Base-by-base conservation (phyloP, 2,113 vertebrate species). In the Hystrix cristata region DNA sequence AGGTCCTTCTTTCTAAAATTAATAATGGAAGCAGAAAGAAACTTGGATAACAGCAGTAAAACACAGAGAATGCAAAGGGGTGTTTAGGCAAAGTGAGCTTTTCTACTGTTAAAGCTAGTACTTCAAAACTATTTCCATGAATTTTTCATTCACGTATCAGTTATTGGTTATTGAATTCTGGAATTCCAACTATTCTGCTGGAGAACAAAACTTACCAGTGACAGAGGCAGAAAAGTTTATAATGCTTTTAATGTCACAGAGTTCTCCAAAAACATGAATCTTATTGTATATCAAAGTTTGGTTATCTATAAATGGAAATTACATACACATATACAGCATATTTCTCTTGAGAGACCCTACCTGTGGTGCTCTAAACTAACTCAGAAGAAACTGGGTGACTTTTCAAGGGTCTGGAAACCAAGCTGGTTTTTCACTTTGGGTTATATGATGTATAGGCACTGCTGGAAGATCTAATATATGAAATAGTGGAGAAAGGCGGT, bases 301-400 rank as follows among this genome's bases (percentile, higher is more conserved):
- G 62, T 82, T 93, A 95, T 46, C 55, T 94, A 91, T 65, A 93
- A 85, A 79, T 65, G 82, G 81, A 97, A 96, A 92, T 78, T 87
- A 90, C 12, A 88, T 74, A 82, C 2, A 96, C 25, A 97, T 13
- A 92, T 48, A 80, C 9, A 89, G 85, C 43, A 13, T 16, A 43
- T 85, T 88, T 96, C 34, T 88, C 95, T 88, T 88, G 29, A 87
- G 23, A 78, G 43, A 95, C 10, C 7, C 34, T 55, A 71, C 19
- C 23, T 92, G 7, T 93, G 29, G 38, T 78, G 10, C 86, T 96
- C 27, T 95, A 91, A 53, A 29, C 46, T 87, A 85, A 87, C 64
- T 74, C 79, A 87, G 43, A 89, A 65, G 15, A 91, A 80, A 87
- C 29, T 62, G 4, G 23, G 34, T 90, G 43, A 96, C 38, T 83